Evolutionary conservation across 1,140 invertebrate species (phyloP).

Genomic region (Drosophila tsacasi): DNA sequence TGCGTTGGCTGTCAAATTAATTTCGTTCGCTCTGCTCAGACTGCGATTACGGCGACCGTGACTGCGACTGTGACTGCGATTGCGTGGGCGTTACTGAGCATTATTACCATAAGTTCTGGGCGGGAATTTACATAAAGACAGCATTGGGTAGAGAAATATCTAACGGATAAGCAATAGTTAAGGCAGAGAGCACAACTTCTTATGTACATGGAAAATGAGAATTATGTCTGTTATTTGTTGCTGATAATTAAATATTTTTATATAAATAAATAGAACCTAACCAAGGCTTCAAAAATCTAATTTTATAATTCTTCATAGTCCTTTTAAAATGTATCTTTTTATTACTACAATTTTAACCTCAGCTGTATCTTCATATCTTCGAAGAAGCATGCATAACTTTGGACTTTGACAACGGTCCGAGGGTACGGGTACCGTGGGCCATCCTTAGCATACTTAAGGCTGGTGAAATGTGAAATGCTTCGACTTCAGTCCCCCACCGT

Average conservation of each 20-base stretch:
- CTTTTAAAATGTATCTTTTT: not conserved
- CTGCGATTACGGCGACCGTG: slow-evolving; percentile 42
- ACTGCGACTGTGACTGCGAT: slow-evolving; percentile 67
- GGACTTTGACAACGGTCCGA: slow-evolving; percentile 72
- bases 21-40: slow-evolving; percentile 63
- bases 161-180: not conserved
- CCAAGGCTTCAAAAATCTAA: not conserved
- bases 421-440: slow-evolving; percentile 33
- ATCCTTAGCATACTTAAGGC: slow-evolving; percentile 74
- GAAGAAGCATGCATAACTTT: slow-evolving; percentile 77
- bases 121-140: slow-evolving; percentile 60
- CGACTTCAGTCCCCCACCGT: slow-evolving; percentile 7
- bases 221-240: not conserved
- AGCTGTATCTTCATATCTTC: slow-evolving; percentile 32
- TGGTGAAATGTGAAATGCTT: slow-evolving; percentile 79
- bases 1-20: slow-evolving; percentile 83
- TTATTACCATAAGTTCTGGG: slow-evolving; percentile 1
- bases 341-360: not conserved
- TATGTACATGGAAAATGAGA: not conserved
- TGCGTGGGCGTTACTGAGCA: slow-evolving; percentile 48
- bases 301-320: not conserved
- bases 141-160: not conserved
- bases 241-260: not conserved
- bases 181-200: not conserved
- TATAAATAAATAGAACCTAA: not conserved